Percentiles rank a stretch among this genome's conserved stretches.
These are phyloP conservation scores for Hippocampus zosterae DNA, from an alignment of 2,113 vertebrate genomes.

Conservation along the genomic window DNA sequence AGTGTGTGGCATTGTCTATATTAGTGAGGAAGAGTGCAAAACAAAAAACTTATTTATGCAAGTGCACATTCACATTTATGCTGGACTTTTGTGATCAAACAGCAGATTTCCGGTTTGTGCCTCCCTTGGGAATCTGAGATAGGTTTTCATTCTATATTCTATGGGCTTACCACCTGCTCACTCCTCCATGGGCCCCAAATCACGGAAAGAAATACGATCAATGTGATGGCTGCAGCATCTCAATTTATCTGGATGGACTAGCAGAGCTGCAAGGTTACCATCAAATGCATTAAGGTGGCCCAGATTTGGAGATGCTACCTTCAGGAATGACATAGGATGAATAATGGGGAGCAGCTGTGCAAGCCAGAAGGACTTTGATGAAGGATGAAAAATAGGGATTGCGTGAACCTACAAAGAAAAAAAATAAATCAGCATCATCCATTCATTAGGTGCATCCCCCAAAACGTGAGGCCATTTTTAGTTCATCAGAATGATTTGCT, in stretches of 20 bases:
- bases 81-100: constrained; percentile 33
- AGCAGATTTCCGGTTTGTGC: constrained; percentile 55
- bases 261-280: constrained; percentile 36
- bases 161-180: constrained; percentile 38
- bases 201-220: constrained; percentile 51
- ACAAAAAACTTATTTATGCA: constrained; percentile 5
- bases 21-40: constrained; percentile 3
- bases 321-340: constrained; percentile 18
- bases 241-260: constrained; percentile 50
- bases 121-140: constrained; percentile 31
- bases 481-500: neutral
- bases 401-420: neutral
- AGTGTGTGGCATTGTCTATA: constrained; percentile 31
- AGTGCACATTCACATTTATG: constrained; percentile 13
- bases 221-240: constrained; percentile 49
- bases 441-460: neutral
- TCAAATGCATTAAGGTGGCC: constrained; percentile 57
- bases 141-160: constrained; percentile 59
- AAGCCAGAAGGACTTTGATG: neutral
- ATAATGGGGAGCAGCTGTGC: neutral
- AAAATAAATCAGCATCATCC: neutral
- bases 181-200: constrained; percentile 39
- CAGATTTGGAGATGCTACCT: constrained; percentile 39
- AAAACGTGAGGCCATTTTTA: neutral
- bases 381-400: neutral